Evolutionary conservation across 2,888 invertebrate genomes (phyloP), one percentile per base, ranked within the genome.

Genomic region (Hirtodrosophila alboralis): DNA sequence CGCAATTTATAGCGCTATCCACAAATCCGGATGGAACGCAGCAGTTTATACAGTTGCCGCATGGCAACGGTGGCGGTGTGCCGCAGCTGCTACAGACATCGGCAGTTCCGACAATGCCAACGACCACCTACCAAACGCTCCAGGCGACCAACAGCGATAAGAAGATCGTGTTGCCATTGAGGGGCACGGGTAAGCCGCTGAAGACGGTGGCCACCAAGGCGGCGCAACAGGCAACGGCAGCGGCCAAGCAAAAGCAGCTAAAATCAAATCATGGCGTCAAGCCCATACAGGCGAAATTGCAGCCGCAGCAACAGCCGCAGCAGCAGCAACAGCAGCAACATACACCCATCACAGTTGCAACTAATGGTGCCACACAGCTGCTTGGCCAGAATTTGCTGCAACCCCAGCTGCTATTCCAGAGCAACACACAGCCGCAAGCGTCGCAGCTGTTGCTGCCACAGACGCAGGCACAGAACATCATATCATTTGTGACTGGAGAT

Each of bases 401-500:
- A 41, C 86, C 80, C 2, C 87, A 75, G 57, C 49, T 72, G 63
- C 76, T 80, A 21, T 88, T 88, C 64, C 84, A 84, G 57, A 75
- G 87, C 72, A 87, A 67, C 44, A 48, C 76, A 1, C 77, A 67
- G 14, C 68, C 51, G 40, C 69, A 63, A 45, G 36, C 64, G n/a
- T 78, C 69, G 21, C 71, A 90, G 23, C 60, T 90, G 6, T 72
- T 90, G 61, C 91, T 87, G 90, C 92, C 51, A 90, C 92, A 84
- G 59, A 37, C 80, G 1, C 74, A 83, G 10, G 59, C 74, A 0
- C 90, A 91, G 37, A 92, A 91, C 78, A 90, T 92, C 51, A 91
- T 92, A 44, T 92, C 93, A 2, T 90, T 90, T 57, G 86, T 90
- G 9, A 87, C 89, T 30, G 86, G 86, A 2, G 88, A 88, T n/a